These are phyloP conservation scores for Osedax frankpressi DNA, from an alignment of 2,888 invertebrate genomes.

Conservation along the genomic window DNA sequence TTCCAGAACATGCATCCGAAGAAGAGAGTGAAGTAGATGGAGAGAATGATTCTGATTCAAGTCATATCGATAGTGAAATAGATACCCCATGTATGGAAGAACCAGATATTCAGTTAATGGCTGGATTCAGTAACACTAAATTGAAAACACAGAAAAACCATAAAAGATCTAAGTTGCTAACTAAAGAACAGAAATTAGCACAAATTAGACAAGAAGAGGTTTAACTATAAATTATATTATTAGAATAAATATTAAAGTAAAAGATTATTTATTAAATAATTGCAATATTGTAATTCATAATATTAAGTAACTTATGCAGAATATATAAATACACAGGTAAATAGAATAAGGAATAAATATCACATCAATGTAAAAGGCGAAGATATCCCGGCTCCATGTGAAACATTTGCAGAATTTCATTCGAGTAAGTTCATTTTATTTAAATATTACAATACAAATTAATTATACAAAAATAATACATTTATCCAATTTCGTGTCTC, in stretches of 20 bases:
- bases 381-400: constrained; percentile 63
- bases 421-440: too few relatives aligned
- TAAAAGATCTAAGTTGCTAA: not conserved
- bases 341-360: constrained; percentile 59
- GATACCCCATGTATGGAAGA: too few relatives aligned
- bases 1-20: too few relatives aligned
- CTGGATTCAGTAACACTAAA: not conserved
- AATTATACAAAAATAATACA: too few relatives aligned
- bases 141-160: not conserved
- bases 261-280: constrained; percentile 66
- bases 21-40: not conserved
- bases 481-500: too few relatives aligned
- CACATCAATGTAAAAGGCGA: constrained; percentile 67
- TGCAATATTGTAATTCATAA: too few relatives aligned
- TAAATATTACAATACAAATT: too few relatives aligned
- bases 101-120: not conserved
- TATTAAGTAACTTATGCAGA: too few relatives aligned
- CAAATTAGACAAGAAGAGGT: constrained; percentile 17
- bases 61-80: not conserved
- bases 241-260: constrained; percentile 55
- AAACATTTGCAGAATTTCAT: too few relatives aligned
- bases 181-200: constrained; percentile 10
- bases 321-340: too few relatives aligned
- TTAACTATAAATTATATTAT: not conserved
- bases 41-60: not conserved